Evolutionary conservation across 2,888 invertebrate species (phyloP).

Genomic region (Isoperla grammatica): DNA sequence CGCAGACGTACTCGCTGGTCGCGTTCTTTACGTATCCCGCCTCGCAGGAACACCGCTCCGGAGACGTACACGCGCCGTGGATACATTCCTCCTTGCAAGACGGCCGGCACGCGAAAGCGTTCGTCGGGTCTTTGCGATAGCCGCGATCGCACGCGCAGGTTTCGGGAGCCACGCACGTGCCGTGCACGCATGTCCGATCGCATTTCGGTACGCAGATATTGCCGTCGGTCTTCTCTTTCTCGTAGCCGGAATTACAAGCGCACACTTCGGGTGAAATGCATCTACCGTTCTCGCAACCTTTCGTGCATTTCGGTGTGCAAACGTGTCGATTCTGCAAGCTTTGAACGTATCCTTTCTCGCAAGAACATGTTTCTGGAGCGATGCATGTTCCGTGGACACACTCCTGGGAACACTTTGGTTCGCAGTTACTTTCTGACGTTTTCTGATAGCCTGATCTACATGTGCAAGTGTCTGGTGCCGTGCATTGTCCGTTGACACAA

Average conservation of each 20-base stretch:
- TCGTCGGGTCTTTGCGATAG: conserved; percentile 28
- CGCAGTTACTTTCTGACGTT: conserved; percentile 12
- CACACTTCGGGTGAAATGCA: conserved; percentile 25
- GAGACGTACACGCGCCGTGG: conserved; percentile 29
- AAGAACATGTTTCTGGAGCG: conserved; percentile 47
- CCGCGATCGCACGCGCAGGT: conserved; percentile 30
- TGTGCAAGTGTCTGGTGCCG: neutral
- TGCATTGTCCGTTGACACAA: conserved; percentile 1
- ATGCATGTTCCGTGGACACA: conserved; percentile 49
- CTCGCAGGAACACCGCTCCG: conserved; percentile 32
- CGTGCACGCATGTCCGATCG: conserved; percentile 8
- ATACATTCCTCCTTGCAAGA: conserved; percentile 22
- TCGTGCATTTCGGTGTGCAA: conserved; percentile 33
- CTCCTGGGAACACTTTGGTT: neutral
- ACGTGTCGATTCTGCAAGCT: neutral
- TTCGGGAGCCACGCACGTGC: conserved; percentile 27
- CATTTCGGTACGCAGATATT: conserved; percentile 23
- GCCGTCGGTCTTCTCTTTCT: neutral
- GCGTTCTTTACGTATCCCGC: conserved; percentile 24
- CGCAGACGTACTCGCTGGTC: conserved; percentile 31
- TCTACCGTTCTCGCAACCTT: conserved; percentile 37
- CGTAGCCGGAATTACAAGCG: conserved; percentile 25
- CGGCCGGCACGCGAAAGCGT: conserved; percentile 34
- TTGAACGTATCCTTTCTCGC: conserved; percentile 27
- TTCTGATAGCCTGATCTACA: neutral